These are phyloP conservation scores for Pampus argenteus DNA, from an alignment of 2,797 vertebrate species.

Conservation along the genomic window DNA sequence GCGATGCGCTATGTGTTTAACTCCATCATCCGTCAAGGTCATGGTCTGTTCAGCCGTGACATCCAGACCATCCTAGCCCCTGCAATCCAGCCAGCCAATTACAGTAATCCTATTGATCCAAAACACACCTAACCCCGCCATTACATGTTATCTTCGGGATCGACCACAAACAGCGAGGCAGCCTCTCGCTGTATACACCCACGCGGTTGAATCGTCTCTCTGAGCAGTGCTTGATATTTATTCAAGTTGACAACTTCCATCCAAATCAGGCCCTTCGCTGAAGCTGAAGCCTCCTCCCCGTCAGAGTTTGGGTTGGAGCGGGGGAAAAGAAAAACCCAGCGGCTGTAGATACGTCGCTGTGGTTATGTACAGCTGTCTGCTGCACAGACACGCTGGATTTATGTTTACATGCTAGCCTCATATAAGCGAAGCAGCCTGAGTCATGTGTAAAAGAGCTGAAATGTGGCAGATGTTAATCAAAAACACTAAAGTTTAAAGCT, in stretches of 20 bases:
- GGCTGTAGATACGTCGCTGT: conserved; percentile 36
- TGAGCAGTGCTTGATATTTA: conserved; percentile 35
- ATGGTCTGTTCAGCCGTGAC: conserved; percentile 61
- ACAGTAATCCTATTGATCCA: conserved; percentile 58
- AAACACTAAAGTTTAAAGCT: conserved; percentile 20
- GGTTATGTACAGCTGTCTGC: conserved; percentile 59
- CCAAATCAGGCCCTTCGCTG: conserved; percentile 28
- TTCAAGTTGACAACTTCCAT: conserved; percentile 54
- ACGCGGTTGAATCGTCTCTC: neutral
- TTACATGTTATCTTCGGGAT: conserved; percentile 53
- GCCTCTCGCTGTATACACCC: conserved; percentile 12
- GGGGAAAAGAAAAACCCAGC: conserved; percentile 3
- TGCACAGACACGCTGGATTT: conserved; percentile 41
- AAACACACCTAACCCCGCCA: conserved; percentile 57
- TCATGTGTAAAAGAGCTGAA: conserved; percentile 27
- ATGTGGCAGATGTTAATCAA: conserved; percentile 38
- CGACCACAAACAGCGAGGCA: conserved; percentile 33
- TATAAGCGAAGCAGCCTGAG: conserved; percentile 24
- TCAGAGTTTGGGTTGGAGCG: conserved; percentile 13
- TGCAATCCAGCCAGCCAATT: conserved; percentile 39
- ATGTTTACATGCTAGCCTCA: conserved; percentile 49
- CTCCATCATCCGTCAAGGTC: conserved; percentile 59
- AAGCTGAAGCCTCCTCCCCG: conserved; percentile 16
- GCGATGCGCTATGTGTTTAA: conserved; percentile 51
- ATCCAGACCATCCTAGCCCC: conserved; percentile 44